Percentiles rank a stretch among this genome's conserved stretches.
phyloP scores from a whole-genome alignment of 2,888 invertebrate genomes.

The Acrobasis suavella region DNA sequence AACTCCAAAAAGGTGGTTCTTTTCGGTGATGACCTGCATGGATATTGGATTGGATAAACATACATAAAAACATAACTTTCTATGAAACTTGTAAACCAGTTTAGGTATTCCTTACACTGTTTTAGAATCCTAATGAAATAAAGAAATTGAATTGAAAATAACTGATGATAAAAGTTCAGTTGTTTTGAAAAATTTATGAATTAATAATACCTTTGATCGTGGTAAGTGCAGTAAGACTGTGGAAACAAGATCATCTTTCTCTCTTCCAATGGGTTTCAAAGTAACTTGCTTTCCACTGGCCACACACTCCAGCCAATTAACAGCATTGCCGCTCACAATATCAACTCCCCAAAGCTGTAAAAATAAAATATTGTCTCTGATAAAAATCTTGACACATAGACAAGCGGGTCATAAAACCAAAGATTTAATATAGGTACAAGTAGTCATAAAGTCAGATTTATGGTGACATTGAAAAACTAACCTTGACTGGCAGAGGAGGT shows the following conservation, averaged over 20 bases:
- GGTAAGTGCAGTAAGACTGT: conserved; percentile 73
- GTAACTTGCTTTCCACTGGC: conserved; percentile 74
- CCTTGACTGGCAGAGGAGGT: conserved; percentile 79
- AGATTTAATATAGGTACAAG: no score
- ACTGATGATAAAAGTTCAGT: no score
- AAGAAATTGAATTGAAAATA: no score
- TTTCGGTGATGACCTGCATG: no score
- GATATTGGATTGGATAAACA: no score
- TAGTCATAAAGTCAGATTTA: no score
- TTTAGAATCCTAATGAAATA: no score
- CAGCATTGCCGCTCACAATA: conserved; percentile 75
- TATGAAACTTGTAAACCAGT: no score
- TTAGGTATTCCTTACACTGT: no score
- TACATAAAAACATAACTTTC: no score
- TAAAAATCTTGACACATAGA: conserved; percentile 40
- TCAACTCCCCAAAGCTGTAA: conserved; percentile 76
- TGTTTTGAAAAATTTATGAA: no score
- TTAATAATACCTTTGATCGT: conserved; percentile 54
- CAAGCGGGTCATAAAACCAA: conserved; percentile 32
- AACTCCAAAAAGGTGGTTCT: no score
- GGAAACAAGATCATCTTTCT: conserved; percentile 71
- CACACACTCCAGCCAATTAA: conserved; percentile 83
- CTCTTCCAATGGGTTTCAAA: conserved; percentile 71
- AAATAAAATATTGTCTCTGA: not conserved
- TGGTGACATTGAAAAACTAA: conserved; percentile 42